Percentiles rank a stretch among this genome's conserved stretches.
Evolutionary conservation across 2,797 vertebrate species (phyloP).

Genomic region (Lepilemur septentrionalis): DNA sequence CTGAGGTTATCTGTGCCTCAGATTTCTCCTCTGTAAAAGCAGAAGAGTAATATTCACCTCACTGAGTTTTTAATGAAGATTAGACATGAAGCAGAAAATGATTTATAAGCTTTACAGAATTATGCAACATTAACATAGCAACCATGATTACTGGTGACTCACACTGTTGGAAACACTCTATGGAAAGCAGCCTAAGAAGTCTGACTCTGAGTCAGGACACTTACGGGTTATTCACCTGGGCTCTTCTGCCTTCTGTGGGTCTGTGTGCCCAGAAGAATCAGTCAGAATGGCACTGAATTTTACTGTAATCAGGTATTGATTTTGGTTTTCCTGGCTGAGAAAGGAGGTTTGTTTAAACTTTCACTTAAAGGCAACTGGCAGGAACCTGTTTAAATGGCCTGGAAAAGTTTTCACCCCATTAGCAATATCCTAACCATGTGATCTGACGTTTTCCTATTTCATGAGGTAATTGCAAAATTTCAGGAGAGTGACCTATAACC

Average conservation of each 20-base stretch:
- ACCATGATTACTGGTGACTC: neutral
- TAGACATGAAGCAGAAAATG: neutral
- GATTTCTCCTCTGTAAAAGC: slow-evolving; percentile 12
- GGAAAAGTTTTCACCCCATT: slow-evolving; percentile 53
- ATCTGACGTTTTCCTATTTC: slow-evolving; percentile 49
- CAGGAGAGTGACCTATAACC: neutral
- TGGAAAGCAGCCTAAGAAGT: neutral
- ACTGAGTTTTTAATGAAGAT: slow-evolving; percentile 4
- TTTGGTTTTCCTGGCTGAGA: slow-evolving; percentile 38
- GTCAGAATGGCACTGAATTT: slow-evolving; percentile 5
- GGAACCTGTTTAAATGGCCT: slow-evolving; percentile 49
- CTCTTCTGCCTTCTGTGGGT: neutral
- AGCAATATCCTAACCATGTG: slow-evolving; percentile 20
- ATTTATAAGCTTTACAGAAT: neutral
- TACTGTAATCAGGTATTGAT: slow-evolving; percentile 40
- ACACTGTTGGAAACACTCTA: neutral
- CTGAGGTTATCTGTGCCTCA: neutral
- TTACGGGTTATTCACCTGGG: neutral
- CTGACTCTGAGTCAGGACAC: neutral
- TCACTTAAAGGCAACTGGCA: slow-evolving; percentile 50
- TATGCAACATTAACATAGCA: neutral
- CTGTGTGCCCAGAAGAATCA: neutral
- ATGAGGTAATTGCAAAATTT: slow-evolving; percentile 50
- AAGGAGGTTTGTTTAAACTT: slow-evolving; percentile 64
- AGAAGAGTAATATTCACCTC: neutral